Evolutionary conservation across 2,888 invertebrate genomes (phyloP).

Genomic region (Leucozona laternaria): DNA sequence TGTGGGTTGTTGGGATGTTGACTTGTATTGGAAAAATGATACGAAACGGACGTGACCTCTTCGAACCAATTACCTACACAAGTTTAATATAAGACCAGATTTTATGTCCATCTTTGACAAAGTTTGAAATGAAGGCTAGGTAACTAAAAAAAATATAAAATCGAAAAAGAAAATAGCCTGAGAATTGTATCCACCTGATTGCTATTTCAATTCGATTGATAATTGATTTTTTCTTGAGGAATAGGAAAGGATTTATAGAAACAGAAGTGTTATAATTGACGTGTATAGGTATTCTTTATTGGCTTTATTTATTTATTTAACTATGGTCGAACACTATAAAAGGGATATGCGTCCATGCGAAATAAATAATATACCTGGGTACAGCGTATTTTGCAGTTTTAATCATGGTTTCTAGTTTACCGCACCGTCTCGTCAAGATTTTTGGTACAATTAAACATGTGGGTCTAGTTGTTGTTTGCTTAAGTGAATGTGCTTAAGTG

Average conservation of each 20-base stretch:
- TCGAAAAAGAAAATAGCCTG: not conserved
- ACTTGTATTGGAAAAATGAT: slow-evolving; percentile 31
- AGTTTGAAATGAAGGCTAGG: slow-evolving; percentile 24
- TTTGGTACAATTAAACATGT: too few relatives aligned
- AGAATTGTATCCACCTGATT: slow-evolving; percentile 43
- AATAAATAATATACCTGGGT: too few relatives aligned
- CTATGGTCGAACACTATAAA: too few relatives aligned
- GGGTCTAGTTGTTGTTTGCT: too few relatives aligned
- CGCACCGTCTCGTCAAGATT: too few relatives aligned
- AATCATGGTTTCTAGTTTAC: too few relatives aligned
- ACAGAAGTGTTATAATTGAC: not conserved
- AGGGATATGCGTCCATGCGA: too few relatives aligned
- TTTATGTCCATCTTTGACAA: slow-evolving; percentile 31
- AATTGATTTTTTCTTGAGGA: not conserved
- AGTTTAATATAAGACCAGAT: slow-evolving; percentile 32
- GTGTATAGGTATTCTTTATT: too few relatives aligned
- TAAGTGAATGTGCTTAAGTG: too few relatives aligned
- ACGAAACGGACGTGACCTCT: slow-evolving; percentile 55
- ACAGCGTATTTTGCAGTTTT: too few relatives aligned
- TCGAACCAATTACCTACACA: slow-evolving; percentile 40
- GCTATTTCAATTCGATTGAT: slow-evolving; percentile 47
- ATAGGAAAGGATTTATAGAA: not conserved
- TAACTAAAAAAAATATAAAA: not conserved
- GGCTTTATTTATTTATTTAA: too few relatives aligned
- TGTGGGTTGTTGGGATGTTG: not conserved